phyloP scores from a whole-genome alignment of 2,797 vertebrate species.

The Pteronotus mesoamericanus region DNA sequence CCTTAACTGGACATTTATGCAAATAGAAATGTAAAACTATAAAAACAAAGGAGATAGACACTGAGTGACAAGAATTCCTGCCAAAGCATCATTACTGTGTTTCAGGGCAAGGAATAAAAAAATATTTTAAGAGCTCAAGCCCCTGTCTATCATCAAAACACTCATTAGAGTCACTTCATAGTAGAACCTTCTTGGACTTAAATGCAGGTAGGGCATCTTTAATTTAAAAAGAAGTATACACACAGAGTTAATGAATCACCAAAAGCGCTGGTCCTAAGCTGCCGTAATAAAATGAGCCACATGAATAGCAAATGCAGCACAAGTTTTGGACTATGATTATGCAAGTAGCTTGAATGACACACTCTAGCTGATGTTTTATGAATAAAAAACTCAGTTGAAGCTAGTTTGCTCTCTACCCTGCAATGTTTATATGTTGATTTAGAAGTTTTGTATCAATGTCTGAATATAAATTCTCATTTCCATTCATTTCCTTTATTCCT shows the following conservation, averaged over 20 bases:
- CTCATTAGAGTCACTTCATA: neutral
- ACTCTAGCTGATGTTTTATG: slow-evolving; percentile 44
- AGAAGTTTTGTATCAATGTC: slow-evolving; percentile 37
- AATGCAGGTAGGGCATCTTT: neutral
- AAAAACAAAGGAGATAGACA: neutral
- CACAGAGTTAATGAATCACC: slow-evolving; percentile 42
- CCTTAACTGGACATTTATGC: neutral
- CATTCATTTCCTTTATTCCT: slow-evolving; percentile 45
- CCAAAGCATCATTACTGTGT: neutral
- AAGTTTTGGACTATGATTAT: slow-evolving; percentile 31
- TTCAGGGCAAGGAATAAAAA: neutral
- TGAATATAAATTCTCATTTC: slow-evolving; percentile 51
- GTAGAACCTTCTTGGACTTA: neutral
- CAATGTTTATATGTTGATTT: slow-evolving; percentile 42
- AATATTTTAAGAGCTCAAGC: neutral
- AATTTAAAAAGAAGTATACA: neutral
- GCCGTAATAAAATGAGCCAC: slow-evolving; percentile 9
- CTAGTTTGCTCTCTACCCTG: slow-evolving; percentile 26
- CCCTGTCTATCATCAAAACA: neutral
- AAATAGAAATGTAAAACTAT: neutral
- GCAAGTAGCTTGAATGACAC: slow-evolving; percentile 54
- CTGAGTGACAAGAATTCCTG: neutral
- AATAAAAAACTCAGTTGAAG: slow-evolving; percentile 30
- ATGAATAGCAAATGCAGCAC: slow-evolving; percentile 14
- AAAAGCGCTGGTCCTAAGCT: neutral